Evolutionary conservation across 2,797 vertebrate genomes (phyloP), one percentile per base, ranked within the genome.

Genomic region (Cynopterus sphinx): DNA sequence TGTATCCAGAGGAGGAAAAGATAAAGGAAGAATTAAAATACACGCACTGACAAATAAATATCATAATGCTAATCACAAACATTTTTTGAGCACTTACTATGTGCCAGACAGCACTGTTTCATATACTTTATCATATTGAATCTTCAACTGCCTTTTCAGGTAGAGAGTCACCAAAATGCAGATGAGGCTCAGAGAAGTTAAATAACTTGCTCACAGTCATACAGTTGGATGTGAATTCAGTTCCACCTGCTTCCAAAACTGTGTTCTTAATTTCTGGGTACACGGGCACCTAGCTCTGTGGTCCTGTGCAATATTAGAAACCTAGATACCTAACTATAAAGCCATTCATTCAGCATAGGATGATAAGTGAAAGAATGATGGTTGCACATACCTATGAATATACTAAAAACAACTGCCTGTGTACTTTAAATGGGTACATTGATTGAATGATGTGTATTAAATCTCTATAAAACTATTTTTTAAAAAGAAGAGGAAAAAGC

Each of bases 1-100:
- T 99, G 94, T 39, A 84, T 55, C n/a, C 31, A 3, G 46, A 89
- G 49, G 59, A 92, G 57, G 10, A 51, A 84, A 81, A 57, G 39
- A 55, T 26, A 26, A 6, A 91, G 31, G 0, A 13, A 70, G 22
- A 51, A 39, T 22, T 5, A 22, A 91, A 90, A 89, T 24, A 65
- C 6, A 71, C 12, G 78, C 8, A 71, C 9, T 63, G 9, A 78
- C 8, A 68, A 73, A 63, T 46, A 57, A 77, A 70, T 59, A 68
- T 53, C 36, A 11, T 0, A 3, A 11, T 13, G 67, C 15, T 43
- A 77, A 77, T 15, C 90, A 7, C 16, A 21, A 71, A 39, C 43
- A 51, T n/a, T 92, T 92, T 90, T 1, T 57, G 61, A 85, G 41
- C 8, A 75, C 49, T 68, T 75, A 51, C 13, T 75, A 22, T 6